Evolutionary conservation across 2,113 vertebrate genomes (phyloP).

Genomic region (Isichthys henryi): DNA sequence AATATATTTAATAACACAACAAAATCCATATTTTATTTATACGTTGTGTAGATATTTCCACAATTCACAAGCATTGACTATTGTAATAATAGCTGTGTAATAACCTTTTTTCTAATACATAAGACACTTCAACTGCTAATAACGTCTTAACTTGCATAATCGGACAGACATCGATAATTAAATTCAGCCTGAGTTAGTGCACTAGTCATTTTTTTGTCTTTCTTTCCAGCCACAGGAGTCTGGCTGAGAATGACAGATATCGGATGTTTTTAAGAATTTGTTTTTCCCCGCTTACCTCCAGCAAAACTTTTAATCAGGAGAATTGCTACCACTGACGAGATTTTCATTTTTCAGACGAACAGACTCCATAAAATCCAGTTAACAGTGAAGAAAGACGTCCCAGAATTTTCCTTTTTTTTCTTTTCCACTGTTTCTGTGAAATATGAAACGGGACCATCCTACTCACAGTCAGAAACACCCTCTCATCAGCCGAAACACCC

Average conservation of each 20-base stretch:
- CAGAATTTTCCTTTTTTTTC: conserved; percentile 35
- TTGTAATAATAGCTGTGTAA: not conserved
- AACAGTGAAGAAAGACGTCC: conserved; percentile 40
- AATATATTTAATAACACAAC: not conserved
- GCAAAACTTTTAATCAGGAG: conserved; percentile 53
- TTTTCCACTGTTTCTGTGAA: conserved; percentile 42
- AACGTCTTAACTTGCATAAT: not conserved
- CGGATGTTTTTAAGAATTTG: not conserved
- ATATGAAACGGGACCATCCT: conserved; percentile 56
- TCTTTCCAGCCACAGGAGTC: not conserved
- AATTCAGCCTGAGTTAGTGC: not conserved
- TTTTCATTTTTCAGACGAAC: conserved; percentile 62
- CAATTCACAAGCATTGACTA: not conserved
- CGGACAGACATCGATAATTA: not conserved
- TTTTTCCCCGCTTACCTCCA: conserved; percentile 51
- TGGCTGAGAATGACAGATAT: conserved; percentile 5
- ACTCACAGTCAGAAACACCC: conserved; percentile 48
- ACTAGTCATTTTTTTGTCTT: conserved; percentile 2
- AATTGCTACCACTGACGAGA: conserved; percentile 53
- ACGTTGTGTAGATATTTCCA: not conserved
- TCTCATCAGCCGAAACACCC: conserved; percentile 18
- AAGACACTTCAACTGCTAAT: not conserved
- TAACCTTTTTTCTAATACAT: not conserved
- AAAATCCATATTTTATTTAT: not conserved
- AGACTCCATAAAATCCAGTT: conserved; percentile 55